phyloP scores from a whole-genome alignment of 2,888 invertebrate genomes.

The Sminthurinus aureus region DNA sequence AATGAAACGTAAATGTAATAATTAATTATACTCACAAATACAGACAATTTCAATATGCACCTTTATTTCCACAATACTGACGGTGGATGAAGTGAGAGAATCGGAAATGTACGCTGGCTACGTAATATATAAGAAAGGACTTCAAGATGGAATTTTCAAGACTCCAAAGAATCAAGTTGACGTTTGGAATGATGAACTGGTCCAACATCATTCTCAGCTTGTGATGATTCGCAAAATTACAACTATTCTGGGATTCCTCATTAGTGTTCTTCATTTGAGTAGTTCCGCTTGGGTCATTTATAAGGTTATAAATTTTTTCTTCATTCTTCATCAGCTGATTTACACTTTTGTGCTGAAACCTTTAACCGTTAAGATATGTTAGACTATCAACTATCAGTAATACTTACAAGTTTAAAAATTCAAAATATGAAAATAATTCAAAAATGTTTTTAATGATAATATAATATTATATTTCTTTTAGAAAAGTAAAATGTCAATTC shows the following conservation, averaged over 20 bases:
- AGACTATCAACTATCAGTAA: no score
- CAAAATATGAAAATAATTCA: no score
- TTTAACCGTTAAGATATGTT: no score
- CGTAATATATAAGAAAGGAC: constrained; percentile 11
- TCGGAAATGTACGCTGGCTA: neutral
- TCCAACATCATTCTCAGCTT: neutral
- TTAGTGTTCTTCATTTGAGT: constrained; percentile 21
- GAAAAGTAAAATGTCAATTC: constrained; percentile 22
- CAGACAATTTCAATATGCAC: constrained; percentile 31
- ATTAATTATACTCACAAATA: neutral
- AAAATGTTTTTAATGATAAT: no score
- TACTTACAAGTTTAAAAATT: no score
- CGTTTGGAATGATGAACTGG: neutral
- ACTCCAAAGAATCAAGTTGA: neutral
- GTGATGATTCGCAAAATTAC: constrained; percentile 1
- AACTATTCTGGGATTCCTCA: constrained; percentile 5
- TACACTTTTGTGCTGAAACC: no score
- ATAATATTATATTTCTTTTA: no score
- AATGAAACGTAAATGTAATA: no score
- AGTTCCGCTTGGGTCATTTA: constrained; percentile 35
- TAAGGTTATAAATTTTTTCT: constrained; percentile 18
- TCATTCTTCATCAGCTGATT: no score
- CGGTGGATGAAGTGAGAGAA: neutral
- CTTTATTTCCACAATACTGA: neutral
- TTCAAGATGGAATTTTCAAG: neutral